Percentiles rank a stretch among this genome's conserved stretches.
Conservation (phyloP, 2,797 vertebrate species). For the Sus cebifrons region DNA sequence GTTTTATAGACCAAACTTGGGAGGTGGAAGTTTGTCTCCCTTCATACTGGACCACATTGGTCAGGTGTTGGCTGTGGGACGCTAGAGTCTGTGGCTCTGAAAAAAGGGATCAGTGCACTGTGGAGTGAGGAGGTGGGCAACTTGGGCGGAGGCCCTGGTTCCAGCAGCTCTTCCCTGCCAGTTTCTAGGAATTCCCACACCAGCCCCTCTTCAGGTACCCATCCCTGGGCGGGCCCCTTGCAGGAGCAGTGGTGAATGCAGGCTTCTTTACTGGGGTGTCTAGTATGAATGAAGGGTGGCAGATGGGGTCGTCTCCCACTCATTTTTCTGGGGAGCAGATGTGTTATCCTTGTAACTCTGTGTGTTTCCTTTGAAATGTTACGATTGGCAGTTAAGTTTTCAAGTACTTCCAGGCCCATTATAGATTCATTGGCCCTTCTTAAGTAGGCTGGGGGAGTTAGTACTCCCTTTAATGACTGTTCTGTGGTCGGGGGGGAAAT, state of each 20-base stretch:
- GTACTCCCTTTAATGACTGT: slow-evolving; percentile 16
- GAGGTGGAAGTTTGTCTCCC: background rate
- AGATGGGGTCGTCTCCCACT: background rate
- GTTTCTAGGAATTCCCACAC: background rate
- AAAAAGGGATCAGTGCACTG: background rate
- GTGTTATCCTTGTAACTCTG: background rate
- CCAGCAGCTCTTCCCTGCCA: background rate
- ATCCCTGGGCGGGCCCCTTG: background rate
- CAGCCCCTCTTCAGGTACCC: background rate
- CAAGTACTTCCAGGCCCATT: background rate
- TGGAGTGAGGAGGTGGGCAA: background rate
- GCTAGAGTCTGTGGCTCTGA: background rate
- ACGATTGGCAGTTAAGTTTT: slow-evolving; percentile 11
- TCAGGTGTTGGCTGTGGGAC: background rate
- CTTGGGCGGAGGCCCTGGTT: background rate
- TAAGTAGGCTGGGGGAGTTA: background rate
- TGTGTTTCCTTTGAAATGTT: slow-evolving; percentile 30
- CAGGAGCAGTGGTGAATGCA: background rate
- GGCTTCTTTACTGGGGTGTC: background rate
- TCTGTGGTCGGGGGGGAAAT: background rate
- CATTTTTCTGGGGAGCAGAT: background rate
- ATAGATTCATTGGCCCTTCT: background rate
- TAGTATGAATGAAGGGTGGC: background rate
- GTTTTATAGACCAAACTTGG: background rate
- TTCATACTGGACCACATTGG: background rate